Evolutionary conservation across 2,113 vertebrate species (phyloP).

Genomic region (Xyrauchen texanus): DNA sequence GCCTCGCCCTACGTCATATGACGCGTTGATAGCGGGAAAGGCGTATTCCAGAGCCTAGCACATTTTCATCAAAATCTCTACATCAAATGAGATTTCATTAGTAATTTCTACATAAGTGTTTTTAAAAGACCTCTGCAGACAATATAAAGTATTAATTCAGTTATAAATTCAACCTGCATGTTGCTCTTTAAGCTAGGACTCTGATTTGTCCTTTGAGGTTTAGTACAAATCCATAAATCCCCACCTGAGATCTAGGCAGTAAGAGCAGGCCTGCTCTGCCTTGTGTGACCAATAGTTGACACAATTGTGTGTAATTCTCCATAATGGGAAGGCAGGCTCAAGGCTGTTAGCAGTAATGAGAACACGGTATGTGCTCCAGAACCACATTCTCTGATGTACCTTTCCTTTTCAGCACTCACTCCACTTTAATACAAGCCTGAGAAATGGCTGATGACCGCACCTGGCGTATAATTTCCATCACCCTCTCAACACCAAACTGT

Average conservation of each 20-base stretch:
- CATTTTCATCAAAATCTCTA: too few species aligned
- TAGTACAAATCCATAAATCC: slow-evolving; percentile 59
- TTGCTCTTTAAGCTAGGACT: neutral
- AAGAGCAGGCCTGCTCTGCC: slow-evolving; percentile 61
- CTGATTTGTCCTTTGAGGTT: slow-evolving; percentile 59
- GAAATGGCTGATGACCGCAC: neutral
- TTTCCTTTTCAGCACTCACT: slow-evolving; percentile 33
- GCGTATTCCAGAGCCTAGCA: too few species aligned
- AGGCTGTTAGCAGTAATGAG: slow-evolving; percentile 73
- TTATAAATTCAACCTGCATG: too few species aligned
- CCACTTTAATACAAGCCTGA: slow-evolving; percentile 9
- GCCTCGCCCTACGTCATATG: too few species aligned
- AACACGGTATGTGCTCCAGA: slow-evolving; percentile 64
- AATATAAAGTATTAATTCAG: too few species aligned
- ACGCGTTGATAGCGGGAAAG: too few species aligned
- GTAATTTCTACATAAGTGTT: too few species aligned
- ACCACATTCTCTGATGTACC: slow-evolving; percentile 28
- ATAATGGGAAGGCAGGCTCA: slow-evolving; percentile 70
- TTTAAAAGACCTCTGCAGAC: too few species aligned
- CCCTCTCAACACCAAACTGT: neutral
- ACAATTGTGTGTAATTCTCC: slow-evolving; percentile 72
- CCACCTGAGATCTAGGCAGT: slow-evolving; percentile 62
- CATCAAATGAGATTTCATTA: too few species aligned
- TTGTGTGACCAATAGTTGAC: slow-evolving; percentile 68
- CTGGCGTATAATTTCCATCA: neutral